Conservation (phyloP, 1,140 invertebrate species). For the Lanistes nyassanus region DNA sequence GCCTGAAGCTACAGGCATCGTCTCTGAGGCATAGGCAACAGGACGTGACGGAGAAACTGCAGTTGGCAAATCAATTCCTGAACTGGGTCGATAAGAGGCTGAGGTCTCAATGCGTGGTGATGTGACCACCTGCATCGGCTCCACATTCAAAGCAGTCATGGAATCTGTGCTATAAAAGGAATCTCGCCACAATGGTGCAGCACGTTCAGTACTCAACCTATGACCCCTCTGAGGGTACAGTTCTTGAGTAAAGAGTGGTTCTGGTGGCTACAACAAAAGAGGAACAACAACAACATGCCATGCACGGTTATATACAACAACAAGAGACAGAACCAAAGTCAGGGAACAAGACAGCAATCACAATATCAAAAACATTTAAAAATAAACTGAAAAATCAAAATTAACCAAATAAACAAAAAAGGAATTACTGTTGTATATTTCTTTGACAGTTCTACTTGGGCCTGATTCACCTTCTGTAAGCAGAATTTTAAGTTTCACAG, state of each 20-base stretch:
- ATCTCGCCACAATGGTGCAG: conserved; percentile 17
- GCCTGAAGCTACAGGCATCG: too few relatives aligned
- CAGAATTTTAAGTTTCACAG: too few relatives aligned
- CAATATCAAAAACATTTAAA: not conserved
- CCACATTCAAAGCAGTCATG: not conserved
- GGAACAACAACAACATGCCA: conserved; percentile 10
- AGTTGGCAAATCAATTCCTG: too few relatives aligned
- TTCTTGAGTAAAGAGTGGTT: conserved; percentile 5
- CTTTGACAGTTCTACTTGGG: too few relatives aligned
- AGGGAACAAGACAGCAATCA: conserved; percentile 15
- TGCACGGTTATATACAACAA: not conserved
- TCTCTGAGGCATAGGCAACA: too few relatives aligned
- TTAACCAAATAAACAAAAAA: not conserved
- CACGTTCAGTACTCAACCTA: not conserved
- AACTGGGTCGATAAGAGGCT: too few relatives aligned
- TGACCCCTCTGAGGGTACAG: conserved; percentile 2
- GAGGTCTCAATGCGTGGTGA: too few relatives aligned
- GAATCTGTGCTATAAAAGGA: conserved; percentile 7
- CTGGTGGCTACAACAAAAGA: conserved; percentile 21
- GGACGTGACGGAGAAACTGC: too few relatives aligned
- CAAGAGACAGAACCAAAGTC: conserved; percentile 6
- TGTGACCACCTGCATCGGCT: not conserved
- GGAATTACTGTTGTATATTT: too few relatives aligned
- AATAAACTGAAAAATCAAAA: conserved; percentile 6
- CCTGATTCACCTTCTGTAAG: too few relatives aligned